These are phyloP conservation scores for Idaea dimidiata DNA, from an alignment of 2,888 invertebrate species.

Conservation along the genomic window DNA sequence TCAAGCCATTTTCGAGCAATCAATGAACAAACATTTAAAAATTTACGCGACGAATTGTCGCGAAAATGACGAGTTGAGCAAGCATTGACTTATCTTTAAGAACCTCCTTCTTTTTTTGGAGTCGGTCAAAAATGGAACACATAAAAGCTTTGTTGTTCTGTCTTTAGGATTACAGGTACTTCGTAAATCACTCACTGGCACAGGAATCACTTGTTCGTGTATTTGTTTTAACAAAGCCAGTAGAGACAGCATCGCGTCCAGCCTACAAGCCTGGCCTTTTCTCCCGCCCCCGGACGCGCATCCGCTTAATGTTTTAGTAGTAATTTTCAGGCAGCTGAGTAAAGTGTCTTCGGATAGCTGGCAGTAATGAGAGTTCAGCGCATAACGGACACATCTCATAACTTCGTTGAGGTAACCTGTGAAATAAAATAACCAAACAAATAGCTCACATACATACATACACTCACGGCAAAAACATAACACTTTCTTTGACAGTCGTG, in stretches of 20 bases:
- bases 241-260: constrained; percentile 56
- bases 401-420: constrained; percentile 69
- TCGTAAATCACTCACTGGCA: constrained; percentile 49
- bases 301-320: constrained; percentile 46
- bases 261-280: constrained; percentile 63
- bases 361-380: constrained; percentile 54
- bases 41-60: no score
- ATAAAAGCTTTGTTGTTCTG: no score
- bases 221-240: constrained; percentile 53
- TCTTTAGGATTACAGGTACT: no score
- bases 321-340: constrained; percentile 43
- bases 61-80: no score
- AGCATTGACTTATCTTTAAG: no score
- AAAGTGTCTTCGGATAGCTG: constrained; percentile 57
- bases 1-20: no score
- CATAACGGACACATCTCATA: constrained; percentile 62
- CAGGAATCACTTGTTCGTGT: constrained; percentile 50
- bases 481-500: no score
- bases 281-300: constrained; percentile 59
- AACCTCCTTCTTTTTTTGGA: no score
- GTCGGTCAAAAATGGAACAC: no score
- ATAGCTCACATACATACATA: constrained; percentile 5
- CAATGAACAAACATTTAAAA: no score
- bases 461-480: not conserved
- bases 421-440: constrained; percentile 23